Conservation (phyloP, 2,797 vertebrate species). For the Phoxinus dragarum region DNA sequence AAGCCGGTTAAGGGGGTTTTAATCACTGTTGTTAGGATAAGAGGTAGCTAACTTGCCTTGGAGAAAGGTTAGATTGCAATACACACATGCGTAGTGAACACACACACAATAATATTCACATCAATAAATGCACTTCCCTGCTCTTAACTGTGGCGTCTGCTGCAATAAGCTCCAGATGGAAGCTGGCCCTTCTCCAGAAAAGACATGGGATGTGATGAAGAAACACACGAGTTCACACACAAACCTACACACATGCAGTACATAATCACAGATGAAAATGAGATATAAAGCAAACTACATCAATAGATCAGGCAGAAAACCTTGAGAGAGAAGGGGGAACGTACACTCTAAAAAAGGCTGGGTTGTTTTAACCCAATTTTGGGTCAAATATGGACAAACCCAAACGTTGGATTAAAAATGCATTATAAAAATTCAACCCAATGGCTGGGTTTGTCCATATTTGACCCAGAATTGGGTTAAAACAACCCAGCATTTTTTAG, state of each 20-base stretch:
- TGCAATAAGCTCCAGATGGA: slow-evolving; percentile 85
- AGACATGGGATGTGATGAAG: slow-evolving; percentile 80
- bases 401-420: too few species aligned
- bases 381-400: too few species aligned
- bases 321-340: background rate
- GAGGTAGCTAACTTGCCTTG: background rate
- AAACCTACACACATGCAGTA: slow-evolving; percentile 60
- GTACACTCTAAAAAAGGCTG: too few species aligned
- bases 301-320: background rate
- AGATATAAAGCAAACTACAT: slow-evolving; percentile 2
- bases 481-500: too few species aligned
- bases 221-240: slow-evolving; percentile 64
- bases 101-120: slow-evolving; percentile 53
- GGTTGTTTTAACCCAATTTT: too few species aligned
- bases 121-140: slow-evolving; percentile 51
- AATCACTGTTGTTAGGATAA: slow-evolving; percentile 6
- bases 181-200: slow-evolving; percentile 76
- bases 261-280: slow-evolving; percentile 7
- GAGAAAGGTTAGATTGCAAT: background rate
- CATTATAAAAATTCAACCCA: too few species aligned
- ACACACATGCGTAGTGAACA: background rate
- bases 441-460: too few species aligned
- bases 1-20: slow-evolving; percentile 26
- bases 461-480: too few species aligned
- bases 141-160: slow-evolving; percentile 80